Conservation (phyloP, 2,888 invertebrate genomes). For the Nomada lathburiana region DNA sequence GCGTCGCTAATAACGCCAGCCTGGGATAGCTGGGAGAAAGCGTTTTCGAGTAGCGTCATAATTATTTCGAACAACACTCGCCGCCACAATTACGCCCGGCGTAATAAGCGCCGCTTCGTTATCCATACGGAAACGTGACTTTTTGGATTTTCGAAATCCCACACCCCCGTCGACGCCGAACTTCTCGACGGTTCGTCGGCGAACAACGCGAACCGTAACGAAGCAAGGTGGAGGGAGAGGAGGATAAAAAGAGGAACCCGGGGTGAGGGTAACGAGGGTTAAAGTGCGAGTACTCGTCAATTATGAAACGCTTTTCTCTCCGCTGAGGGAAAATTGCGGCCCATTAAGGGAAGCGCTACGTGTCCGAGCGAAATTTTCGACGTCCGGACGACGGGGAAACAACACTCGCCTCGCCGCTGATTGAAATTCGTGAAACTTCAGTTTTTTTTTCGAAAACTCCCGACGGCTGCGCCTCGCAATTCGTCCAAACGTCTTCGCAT, state of each 20-base stretch:
- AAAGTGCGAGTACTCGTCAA: constrained; percentile 76
- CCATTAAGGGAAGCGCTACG: constrained; percentile 73
- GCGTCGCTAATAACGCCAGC: constrained; percentile 15
- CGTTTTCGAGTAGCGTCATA: constrained; percentile 58
- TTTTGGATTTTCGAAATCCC: constrained; percentile 72
- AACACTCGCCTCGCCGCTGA: not conserved
- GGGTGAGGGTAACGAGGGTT: constrained; percentile 67
- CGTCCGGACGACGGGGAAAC: constrained; percentile 39
- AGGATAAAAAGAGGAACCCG: constrained; percentile 9
- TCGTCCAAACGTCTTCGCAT: too few relatives aligned
- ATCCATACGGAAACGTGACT: constrained; percentile 71
- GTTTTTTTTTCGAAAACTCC: too few relatives aligned
- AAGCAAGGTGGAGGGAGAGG: not conserved
- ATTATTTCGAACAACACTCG: constrained; percentile 65
- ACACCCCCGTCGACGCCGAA: constrained; percentile 22
- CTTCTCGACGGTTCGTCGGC: not conserved
- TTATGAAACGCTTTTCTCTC: constrained; percentile 74
- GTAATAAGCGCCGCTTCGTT: constrained; percentile 69
- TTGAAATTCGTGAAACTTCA: constrained; percentile 27
- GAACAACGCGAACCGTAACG: not conserved
- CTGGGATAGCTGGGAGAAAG: constrained; percentile 6
- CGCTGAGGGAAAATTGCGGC: constrained; percentile 65
- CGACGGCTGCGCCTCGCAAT: too few relatives aligned
- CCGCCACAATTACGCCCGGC: constrained; percentile 61
- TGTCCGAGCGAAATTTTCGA: constrained; percentile 71